Evolutionary conservation across 2,113 vertebrate genomes (phyloP).

Genomic region (Clarias macrocephalus): DNA sequence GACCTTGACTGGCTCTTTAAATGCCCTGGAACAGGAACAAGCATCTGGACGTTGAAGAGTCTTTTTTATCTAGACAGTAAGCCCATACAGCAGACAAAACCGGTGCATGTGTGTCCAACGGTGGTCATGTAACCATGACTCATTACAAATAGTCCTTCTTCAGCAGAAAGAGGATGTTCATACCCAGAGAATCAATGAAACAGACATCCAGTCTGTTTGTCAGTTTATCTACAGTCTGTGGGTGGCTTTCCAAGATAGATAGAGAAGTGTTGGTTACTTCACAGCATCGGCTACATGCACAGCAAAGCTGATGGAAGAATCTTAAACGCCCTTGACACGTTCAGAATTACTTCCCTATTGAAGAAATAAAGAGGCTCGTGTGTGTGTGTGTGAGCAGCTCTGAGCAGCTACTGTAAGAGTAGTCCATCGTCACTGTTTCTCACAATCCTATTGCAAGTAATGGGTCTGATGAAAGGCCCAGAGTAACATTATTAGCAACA

Average conservation of each 20-base stretch:
- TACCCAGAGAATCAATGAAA: neutral
- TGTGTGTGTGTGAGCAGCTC: neutral
- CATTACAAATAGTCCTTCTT: neutral
- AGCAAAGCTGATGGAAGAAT: neutral
- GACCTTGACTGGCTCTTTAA: neutral
- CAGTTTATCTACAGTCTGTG: neutral
- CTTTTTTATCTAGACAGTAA: neutral
- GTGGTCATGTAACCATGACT: neutral
- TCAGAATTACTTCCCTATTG: neutral
- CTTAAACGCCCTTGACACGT: neutral
- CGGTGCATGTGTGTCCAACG: neutral
- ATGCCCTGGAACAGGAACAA: slow-evolving; percentile 4
- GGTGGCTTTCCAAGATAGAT: neutral
- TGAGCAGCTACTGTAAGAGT: neutral
- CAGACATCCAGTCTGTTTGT: neutral
- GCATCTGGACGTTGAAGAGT: neutral
- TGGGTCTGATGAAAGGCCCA: neutral
- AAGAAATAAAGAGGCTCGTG: neutral
- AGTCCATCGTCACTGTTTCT: neutral
- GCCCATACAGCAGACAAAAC: neutral
- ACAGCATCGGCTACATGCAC: neutral
- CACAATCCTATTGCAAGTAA: neutral
- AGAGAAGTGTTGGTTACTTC: neutral
- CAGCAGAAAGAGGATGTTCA: neutral
- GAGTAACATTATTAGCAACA: neutral